phyloP scores from a whole-genome alignment of 2,797 vertebrate genomes.

The Echeneis naucrates region DNA sequence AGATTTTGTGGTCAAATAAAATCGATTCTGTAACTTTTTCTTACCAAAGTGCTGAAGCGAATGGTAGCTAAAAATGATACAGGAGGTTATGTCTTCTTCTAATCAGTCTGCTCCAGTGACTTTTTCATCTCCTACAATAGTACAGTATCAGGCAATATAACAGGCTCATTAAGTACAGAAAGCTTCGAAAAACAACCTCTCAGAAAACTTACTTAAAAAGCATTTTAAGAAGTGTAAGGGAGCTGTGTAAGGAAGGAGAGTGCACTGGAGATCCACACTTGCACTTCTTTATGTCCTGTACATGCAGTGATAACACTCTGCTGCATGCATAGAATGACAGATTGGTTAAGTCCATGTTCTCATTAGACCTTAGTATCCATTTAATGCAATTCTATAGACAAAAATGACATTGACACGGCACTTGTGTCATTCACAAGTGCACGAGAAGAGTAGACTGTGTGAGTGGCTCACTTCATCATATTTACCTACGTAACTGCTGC shows the following conservation, averaged over 20 bases:
- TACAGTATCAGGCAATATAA: slow-evolving; percentile 27
- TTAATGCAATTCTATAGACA: slow-evolving; percentile 19
- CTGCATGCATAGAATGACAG: slow-evolving; percentile 28
- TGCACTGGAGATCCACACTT: slow-evolving; percentile 33
- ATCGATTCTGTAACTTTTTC: slow-evolving; percentile 45
- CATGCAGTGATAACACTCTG: slow-evolving; percentile 43
- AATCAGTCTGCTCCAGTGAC: slow-evolving; percentile 32
- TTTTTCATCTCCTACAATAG: slow-evolving; percentile 35
- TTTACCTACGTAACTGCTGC: slow-evolving; percentile 24
- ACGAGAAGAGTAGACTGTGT: slow-evolving; percentile 2
- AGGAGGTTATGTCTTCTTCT: slow-evolving; percentile 29
- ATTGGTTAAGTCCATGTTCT: slow-evolving; percentile 30
- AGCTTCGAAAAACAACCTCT: slow-evolving; percentile 26
- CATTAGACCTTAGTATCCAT: slow-evolving; percentile 39
- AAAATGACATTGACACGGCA: slow-evolving; percentile 8
- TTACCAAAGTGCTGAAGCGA: slow-evolving; percentile 38
- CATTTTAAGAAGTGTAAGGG: slow-evolving; percentile 67
- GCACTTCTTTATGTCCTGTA: slow-evolving; percentile 52
- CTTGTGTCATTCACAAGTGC: slow-evolving; percentile 5
- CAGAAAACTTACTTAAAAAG: slow-evolving; percentile 64
- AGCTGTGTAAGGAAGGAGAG: slow-evolving; percentile 45
- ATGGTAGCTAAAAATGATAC: slow-evolving; percentile 24
- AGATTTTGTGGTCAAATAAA: slow-evolving; percentile 55
- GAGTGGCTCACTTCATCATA: slow-evolving; percentile 18
- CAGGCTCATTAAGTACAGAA: slow-evolving; percentile 40